phyloP scores from a whole-genome alignment of 2,113 vertebrate species.

The Noctilio leporinus region DNA sequence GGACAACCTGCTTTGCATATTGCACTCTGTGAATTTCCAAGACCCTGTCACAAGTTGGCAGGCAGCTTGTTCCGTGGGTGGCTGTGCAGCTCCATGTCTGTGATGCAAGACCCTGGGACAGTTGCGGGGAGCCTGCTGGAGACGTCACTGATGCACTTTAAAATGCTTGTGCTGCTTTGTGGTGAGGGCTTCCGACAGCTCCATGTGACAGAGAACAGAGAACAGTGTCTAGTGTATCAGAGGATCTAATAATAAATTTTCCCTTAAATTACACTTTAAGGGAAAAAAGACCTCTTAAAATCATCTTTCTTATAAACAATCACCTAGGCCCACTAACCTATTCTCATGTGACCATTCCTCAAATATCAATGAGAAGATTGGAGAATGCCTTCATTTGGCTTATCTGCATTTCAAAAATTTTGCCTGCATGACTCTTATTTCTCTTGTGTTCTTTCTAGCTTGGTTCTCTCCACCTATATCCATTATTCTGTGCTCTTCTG shows the following conservation, averaged over 20 bases:
- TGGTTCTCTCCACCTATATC: background rate
- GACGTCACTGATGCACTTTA: background rate
- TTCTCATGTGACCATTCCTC: background rate
- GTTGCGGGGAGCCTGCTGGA: constrained; percentile 9
- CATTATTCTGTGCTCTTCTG: background rate
- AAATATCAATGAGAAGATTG: background rate
- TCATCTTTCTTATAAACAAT: background rate
- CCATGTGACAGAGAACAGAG: background rate
- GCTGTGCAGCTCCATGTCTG: constrained; percentile 92
- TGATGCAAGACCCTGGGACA: constrained; percentile 68
- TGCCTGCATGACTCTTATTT: background rate
- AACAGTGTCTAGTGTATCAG: background rate
- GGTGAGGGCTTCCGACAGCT: background rate
- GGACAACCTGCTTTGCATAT: constrained; percentile 89
- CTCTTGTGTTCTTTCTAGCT: background rate
- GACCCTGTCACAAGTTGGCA: constrained; percentile 88
- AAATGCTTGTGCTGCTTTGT: background rate
- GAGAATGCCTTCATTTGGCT: background rate
- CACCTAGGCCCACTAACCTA: background rate
- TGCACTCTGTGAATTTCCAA: constrained; percentile 91
- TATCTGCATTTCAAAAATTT: background rate
- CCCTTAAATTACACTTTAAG: background rate
- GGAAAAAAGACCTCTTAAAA: background rate
- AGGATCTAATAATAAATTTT: background rate
- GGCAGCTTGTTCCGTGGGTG: constrained; percentile 89